phyloP scores from a whole-genome alignment of 2,113 vertebrate species.

The Scopus umbretta region DNA sequence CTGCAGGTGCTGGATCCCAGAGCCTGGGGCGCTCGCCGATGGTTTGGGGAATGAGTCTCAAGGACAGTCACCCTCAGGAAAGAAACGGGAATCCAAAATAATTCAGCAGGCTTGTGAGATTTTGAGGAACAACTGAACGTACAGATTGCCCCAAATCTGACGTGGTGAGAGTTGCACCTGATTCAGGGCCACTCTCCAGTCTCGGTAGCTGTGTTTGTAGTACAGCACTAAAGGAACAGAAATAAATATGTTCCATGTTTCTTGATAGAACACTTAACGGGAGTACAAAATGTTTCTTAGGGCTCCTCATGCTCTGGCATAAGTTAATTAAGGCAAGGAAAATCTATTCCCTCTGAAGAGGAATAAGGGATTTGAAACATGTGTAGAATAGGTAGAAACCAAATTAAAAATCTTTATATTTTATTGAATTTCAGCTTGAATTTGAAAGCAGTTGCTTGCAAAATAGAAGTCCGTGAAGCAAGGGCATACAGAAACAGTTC shows the following conservation, averaged over 20 bases:
- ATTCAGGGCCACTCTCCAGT: neutral
- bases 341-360: neutral
- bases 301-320: slow-evolving; percentile 6
- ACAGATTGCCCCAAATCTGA: neutral
- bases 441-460: neutral
- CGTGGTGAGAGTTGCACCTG: accelerated
- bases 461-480: neutral
- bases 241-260: neutral
- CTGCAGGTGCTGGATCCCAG: neutral
- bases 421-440: neutral
- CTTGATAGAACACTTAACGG: neutral
- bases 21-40: accelerated
- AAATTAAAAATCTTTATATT: neutral
- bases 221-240: neutral
- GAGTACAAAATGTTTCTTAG: slow-evolving; percentile 49
- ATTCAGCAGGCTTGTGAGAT: neutral
- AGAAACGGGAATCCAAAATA: neutral
- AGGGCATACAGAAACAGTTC: neutral
- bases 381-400: neutral
- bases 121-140: neutral
- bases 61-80: neutral
- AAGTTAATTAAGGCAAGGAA: slow-evolving; percentile 29
- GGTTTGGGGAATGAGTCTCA: neutral
- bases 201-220: neutral
- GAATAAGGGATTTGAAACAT: neutral